These are phyloP conservation scores for Pardalotus punctatus DNA, from an alignment of 2,113 vertebrate species.

Conservation along the genomic window DNA sequence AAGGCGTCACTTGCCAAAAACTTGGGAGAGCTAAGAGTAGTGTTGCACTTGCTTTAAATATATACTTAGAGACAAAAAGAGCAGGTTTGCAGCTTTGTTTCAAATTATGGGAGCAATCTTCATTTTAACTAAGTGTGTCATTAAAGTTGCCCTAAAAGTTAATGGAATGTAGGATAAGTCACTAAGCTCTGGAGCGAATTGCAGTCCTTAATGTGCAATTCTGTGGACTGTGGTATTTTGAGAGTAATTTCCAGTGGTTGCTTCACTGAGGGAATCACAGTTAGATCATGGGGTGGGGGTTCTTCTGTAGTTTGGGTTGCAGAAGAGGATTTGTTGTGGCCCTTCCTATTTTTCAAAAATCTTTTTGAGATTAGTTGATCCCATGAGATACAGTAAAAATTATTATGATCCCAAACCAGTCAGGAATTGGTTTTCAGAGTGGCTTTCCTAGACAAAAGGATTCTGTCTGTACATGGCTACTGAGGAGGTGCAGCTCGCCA, in stretches of 20 bases:
- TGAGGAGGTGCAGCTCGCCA: neutral
- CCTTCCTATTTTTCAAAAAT: neutral
- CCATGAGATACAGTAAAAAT: neutral
- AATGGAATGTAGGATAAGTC: neutral
- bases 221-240: neutral
- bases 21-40: neutral
- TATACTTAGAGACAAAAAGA: neutral
- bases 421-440: neutral
- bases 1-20: neutral
- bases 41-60: neutral
- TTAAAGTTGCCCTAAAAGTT: neutral
- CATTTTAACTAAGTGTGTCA: neutral
- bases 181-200: neutral
- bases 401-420: neutral
- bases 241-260: neutral
- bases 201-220: neutral
- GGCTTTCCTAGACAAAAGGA: neutral
- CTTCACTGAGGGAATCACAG: neutral
- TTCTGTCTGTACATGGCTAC: neutral
- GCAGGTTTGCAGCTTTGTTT: neutral
- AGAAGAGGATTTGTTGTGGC: neutral
- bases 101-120: neutral
- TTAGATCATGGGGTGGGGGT: fast-evolving
- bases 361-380: neutral
- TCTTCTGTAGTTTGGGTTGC: neutral